Evolutionary conservation across 2,888 invertebrate species (phyloP).

Genomic region (Lithophane leautieri): DNA sequence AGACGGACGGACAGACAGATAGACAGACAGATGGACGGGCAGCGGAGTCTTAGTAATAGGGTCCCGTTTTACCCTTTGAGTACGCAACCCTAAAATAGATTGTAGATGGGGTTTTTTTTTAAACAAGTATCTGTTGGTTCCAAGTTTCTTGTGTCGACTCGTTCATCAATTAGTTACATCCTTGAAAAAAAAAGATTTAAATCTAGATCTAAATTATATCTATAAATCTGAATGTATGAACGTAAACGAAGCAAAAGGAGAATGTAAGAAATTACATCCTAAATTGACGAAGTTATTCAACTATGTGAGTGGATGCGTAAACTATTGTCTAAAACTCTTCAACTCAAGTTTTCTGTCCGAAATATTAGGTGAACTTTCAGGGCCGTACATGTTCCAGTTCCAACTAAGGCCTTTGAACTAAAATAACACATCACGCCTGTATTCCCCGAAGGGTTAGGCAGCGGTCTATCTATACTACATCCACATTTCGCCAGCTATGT

Average conservation of each 20-base stretch:
- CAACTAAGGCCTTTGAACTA: conserved; percentile 12
- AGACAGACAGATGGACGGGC: too few relatives aligned
- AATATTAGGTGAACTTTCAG: background rate
- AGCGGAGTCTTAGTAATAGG: too few relatives aligned
- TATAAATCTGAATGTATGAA: too few relatives aligned
- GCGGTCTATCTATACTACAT: too few relatives aligned
- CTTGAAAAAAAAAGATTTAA: background rate
- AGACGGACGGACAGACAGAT: too few relatives aligned
- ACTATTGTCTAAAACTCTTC: background rate
- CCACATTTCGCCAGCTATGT: too few relatives aligned
- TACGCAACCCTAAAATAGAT: background rate
- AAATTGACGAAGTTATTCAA: background rate
- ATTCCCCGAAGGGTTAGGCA: too few relatives aligned
- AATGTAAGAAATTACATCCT: background rate
- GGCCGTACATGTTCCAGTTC: background rate
- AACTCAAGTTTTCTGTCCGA: background rate
- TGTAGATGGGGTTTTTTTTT: conserved; percentile 1
- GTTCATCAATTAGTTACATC: background rate
- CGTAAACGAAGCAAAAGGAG: too few relatives aligned
- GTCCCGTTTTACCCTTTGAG: too few relatives aligned
- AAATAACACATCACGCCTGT: background rate
- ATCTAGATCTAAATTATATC: background rate
- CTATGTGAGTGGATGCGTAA: background rate
- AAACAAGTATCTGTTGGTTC: conserved; percentile 19
- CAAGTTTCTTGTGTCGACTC: background rate